Conservation (phyloP, 2,888 invertebrate species). For the Zygaena filipendulae region DNA sequence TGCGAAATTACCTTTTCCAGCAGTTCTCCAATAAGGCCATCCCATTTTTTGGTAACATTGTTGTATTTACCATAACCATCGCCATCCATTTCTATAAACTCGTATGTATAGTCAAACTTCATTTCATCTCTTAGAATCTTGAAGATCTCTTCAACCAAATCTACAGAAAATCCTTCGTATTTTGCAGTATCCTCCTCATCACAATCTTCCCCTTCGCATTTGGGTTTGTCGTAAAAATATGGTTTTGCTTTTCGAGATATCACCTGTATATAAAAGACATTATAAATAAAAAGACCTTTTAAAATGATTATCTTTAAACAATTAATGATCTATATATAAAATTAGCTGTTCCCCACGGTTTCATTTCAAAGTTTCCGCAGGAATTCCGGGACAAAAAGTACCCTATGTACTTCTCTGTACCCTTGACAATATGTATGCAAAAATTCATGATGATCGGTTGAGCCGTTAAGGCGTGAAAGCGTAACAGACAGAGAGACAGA, state of each 20-base stretch:
- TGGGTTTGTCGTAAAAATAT: conserved; percentile 74
- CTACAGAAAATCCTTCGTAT: conserved; percentile 81
- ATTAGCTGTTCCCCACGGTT: too few species aligned
- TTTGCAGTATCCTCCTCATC: conserved; percentile 66
- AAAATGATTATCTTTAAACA: background rate
- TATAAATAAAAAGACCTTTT: conserved; percentile 1
- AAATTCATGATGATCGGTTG: too few species aligned
- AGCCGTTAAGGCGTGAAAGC: too few species aligned
- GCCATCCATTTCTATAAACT: conserved; percentile 30
- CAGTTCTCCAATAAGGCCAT: conserved; percentile 45
- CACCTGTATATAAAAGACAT: conserved; percentile 26
- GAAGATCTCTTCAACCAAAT: conserved; percentile 78
- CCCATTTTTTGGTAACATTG: conserved; percentile 40
- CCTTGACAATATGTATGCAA: too few species aligned
- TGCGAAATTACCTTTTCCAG: conserved; percentile 45
- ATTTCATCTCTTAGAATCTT: conserved; percentile 51
- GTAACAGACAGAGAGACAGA: too few species aligned
- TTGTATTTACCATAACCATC: conserved; percentile 33
- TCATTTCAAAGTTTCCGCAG: too few species aligned
- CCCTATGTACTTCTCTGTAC: too few species aligned
- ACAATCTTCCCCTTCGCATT: conserved; percentile 32
- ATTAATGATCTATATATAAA: too few species aligned
- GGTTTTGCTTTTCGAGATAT: conserved; percentile 79
- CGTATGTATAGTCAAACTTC: conserved; percentile 42
- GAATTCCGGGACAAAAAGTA: too few species aligned